Percentiles rank a stretch among this genome's conserved stretches.
Evolutionary conservation across 2,797 vertebrate species (phyloP).

Genomic region (Myoxocephalus aenaeus): DNA sequence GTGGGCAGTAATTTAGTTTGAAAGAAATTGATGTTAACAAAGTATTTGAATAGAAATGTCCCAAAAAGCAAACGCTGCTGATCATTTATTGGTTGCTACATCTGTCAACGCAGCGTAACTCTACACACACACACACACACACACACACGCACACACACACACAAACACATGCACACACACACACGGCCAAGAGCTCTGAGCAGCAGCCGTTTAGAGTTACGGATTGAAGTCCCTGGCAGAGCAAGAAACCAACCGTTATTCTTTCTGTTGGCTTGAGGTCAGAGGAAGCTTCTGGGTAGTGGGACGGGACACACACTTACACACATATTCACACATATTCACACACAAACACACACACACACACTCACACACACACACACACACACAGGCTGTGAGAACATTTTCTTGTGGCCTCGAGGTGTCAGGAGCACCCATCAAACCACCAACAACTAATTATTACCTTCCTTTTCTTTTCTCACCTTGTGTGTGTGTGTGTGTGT

Average conservation of each 20-base stretch:
- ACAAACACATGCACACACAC: conserved; percentile 11
- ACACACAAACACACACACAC: conserved; percentile 14
- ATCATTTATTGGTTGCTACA: not conserved
- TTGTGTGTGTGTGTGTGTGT: conserved; percentile 30
- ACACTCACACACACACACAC: conserved; percentile 25
- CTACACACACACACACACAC: not conserved
- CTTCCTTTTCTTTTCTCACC: conserved; percentile 65
- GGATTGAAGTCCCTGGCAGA: conserved; percentile 26
- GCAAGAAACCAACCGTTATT: conserved; percentile 24
- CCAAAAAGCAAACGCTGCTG: not conserved
- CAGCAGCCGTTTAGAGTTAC: conserved; percentile 22
- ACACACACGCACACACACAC: not conserved
- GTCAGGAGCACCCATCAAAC: conserved; percentile 73
- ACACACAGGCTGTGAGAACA: conserved; percentile 64
- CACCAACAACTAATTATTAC: conserved; percentile 76
- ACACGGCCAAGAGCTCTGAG: not conserved
- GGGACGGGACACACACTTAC: conserved; percentile 27
- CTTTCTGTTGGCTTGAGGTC: conserved; percentile 34
- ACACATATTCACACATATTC: conserved; percentile 22
- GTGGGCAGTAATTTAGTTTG: too few species aligned
- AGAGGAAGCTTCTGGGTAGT: conserved; percentile 45
- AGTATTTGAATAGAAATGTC: not conserved
- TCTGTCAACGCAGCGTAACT: not conserved
- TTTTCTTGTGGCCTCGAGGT: conserved; percentile 70
- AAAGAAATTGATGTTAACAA: not conserved